phyloP scores from a whole-genome alignment of 1,140 invertebrate species.

The Archivesica marissinica region DNA sequence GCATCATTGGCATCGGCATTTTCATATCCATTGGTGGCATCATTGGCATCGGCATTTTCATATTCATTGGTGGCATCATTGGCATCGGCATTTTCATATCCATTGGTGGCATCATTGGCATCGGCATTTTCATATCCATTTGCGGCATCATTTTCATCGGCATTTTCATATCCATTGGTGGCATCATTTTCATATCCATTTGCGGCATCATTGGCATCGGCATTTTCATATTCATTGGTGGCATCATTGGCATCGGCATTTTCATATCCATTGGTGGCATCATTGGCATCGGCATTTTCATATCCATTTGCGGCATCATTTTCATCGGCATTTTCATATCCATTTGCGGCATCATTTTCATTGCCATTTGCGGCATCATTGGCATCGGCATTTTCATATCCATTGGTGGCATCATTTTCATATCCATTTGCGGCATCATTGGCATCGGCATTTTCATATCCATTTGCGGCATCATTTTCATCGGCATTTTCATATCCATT shows the following conservation, averaged over 20 bases:
- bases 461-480: constrained; percentile 28
- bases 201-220: neutral
- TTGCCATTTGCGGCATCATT: neutral
- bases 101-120: too few relatives aligned
- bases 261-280: neutral
- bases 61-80: too few relatives aligned
- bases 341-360: constrained; percentile 33
- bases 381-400: constrained; percentile 9
- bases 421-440: too few relatives aligned
- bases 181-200: constrained; percentile 9
- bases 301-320: neutral
- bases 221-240: constrained; percentile 1
- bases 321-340: constrained; percentile 10
- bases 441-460: neutral
- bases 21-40: neutral
- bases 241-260: too few relatives aligned
- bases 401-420: constrained; percentile 36
- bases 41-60: too few relatives aligned
- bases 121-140: neutral
- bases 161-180: constrained; percentile 11
- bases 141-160: neutral
- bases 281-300: constrained; percentile 17
- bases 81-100: constrained; percentile 8
- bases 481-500: constrained; percentile 15
- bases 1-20: too few relatives aligned